These are phyloP conservation scores for Hydropsyche tenuis DNA, from an alignment of 1,140 invertebrate species.

Conservation along the genomic window DNA sequence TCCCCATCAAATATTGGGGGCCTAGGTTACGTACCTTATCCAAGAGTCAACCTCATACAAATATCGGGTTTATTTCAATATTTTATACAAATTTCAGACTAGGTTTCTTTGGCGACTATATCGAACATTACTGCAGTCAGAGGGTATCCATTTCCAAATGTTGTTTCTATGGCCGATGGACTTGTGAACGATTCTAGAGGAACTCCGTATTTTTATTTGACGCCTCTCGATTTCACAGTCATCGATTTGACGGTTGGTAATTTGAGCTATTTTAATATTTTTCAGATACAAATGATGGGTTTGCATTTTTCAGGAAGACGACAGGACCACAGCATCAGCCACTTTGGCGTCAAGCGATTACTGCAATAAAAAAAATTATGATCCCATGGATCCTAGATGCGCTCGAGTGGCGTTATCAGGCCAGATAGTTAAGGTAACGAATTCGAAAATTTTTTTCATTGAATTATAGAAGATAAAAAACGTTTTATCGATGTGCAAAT, in stretches of 20 bases:
- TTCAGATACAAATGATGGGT: too few relatives aligned
- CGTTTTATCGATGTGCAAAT: background rate
- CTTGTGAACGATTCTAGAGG: conserved; percentile 73
- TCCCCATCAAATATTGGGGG: too few relatives aligned
- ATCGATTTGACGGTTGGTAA: conserved; percentile 63
- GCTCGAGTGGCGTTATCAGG: conserved; percentile 76
- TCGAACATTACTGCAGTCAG: conserved; percentile 67
- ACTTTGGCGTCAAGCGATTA: conserved; percentile 72
- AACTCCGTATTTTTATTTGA: conserved; percentile 78
- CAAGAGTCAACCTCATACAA: too few relatives aligned
- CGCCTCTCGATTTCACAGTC: conserved; percentile 75
- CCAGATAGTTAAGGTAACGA: conserved; percentile 69
- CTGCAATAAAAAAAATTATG: conserved; percentile 68
- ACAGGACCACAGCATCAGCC: conserved; percentile 71
- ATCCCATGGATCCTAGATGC: conserved; percentile 84
- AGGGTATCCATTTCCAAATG: conserved; percentile 76
- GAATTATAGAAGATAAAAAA: too few relatives aligned
- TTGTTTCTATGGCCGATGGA: conserved; percentile 79
- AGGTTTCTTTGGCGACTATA: conserved; percentile 76
- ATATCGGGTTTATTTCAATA: background rate
- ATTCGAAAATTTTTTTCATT: background rate
- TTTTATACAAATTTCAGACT: conserved; percentile 62
- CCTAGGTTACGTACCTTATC: too few relatives aligned
- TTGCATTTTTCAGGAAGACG: conserved; percentile 66
- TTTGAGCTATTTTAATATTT: too few relatives aligned